phyloP scores from a whole-genome alignment of 1,140 invertebrate species.

The Pseudomyrmex gracilis region DNA sequence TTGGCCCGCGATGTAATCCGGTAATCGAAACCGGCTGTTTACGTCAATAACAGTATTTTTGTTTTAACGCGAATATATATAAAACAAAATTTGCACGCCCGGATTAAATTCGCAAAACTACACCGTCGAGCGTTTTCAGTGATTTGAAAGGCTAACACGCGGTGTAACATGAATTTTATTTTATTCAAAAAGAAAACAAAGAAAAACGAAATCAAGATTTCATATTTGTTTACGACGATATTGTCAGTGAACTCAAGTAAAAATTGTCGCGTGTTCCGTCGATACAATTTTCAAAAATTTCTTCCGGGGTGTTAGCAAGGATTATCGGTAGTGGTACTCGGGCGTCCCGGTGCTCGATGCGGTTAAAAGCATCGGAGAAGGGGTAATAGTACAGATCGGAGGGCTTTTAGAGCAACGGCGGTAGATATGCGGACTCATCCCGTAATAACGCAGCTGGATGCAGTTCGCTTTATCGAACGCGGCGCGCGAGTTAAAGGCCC shows the following conservation, averaged over 20 bases:
- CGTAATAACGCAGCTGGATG: conserved; percentile 59
- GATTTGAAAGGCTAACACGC: too few relatives aligned
- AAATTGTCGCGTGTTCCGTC: not conserved
- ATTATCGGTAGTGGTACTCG: conserved; percentile 23
- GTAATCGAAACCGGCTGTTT: conserved; percentile 36
- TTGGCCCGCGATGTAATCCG: conserved; percentile 16
- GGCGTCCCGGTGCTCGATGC: conserved; percentile 9
- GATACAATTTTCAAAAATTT: conserved; percentile 46
- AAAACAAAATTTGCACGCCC: too few relatives aligned
- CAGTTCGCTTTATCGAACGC: conserved; percentile 63
- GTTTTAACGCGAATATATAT: not conserved
- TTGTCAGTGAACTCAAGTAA: not conserved
- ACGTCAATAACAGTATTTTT: conserved; percentile 15
- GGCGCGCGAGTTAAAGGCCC: conserved; percentile 64
- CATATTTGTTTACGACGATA: too few relatives aligned
- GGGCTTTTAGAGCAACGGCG: conserved; percentile 56
- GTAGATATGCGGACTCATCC: conserved; percentile 57
- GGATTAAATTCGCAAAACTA: too few relatives aligned
- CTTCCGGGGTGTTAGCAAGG: conserved; percentile 37
- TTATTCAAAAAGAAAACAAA: too few relatives aligned
- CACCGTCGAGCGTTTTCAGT: too few relatives aligned
- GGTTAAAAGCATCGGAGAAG: conserved; percentile 45
- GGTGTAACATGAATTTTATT: too few relatives aligned
- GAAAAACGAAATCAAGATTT: too few relatives aligned
- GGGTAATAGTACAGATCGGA: conserved; percentile 69